phyloP scores from a whole-genome alignment of 2,113 vertebrate species.

The Megaceryle torquata region DNA sequence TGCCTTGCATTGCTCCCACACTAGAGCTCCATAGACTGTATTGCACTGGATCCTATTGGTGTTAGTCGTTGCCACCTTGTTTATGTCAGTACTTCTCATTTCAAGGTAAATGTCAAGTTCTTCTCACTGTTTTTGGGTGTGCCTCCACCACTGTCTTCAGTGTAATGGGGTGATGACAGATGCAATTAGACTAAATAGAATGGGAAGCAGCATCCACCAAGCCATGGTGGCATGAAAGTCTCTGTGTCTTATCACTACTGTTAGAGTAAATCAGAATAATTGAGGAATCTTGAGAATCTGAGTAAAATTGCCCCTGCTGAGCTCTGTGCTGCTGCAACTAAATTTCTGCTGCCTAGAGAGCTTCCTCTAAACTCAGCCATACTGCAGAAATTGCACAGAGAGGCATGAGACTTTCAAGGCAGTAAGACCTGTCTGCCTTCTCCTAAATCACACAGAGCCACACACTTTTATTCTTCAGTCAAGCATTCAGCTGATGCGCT shows the following conservation, averaged over 20 bases:
- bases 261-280: neutral
- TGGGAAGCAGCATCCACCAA: neutral
- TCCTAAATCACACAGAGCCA: neutral
- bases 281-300: neutral
- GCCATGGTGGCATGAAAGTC: neutral
- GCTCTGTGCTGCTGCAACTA: neutral
- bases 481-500: neutral
- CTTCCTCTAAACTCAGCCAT: neutral
- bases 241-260: neutral
- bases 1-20: neutral
- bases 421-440: neutral
- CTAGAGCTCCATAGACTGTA: neutral
- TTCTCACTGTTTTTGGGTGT: rapidly evolving
- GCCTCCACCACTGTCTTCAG: neutral
- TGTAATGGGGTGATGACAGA: neutral
- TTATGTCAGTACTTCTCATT: neutral
- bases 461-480: neutral
- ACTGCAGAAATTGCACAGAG: neutral
- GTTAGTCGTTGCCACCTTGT: neutral
- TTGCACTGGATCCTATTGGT: neutral
- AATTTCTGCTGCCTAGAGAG: neutral
- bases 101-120: neutral
- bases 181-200: neutral
- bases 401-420: neutral
- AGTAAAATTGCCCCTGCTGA: neutral